Evolutionary conservation across 2,797 vertebrate genomes (phyloP).

Genomic region (Chaunax sp.): DNA sequence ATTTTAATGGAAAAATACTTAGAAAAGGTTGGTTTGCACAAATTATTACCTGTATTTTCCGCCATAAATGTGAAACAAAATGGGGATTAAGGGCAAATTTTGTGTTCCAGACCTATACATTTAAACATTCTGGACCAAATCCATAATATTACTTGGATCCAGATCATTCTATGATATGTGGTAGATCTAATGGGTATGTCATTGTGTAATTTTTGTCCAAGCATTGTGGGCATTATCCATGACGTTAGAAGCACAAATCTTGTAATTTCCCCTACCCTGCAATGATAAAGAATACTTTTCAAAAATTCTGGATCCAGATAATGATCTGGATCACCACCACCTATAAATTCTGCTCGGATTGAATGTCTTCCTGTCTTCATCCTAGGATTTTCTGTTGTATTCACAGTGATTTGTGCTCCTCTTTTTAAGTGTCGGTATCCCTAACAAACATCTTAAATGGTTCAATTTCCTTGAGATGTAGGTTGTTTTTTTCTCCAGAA

Average conservation of each 20-base stretch:
- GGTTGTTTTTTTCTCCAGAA: slow-evolving; percentile 10
- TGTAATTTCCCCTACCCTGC: no score
- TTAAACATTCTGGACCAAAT: no score
- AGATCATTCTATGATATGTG: no score
- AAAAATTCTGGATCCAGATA: no score
- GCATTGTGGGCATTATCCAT: no score
- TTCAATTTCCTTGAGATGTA: neutral
- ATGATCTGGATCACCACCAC: no score
- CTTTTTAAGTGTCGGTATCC: neutral
- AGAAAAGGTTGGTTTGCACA: neutral
- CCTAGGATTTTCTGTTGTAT: slow-evolving; percentile 2
- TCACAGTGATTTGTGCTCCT: neutral
- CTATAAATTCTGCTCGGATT: neutral
- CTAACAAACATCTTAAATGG: slow-evolving; percentile 11
- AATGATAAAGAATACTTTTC: no score
- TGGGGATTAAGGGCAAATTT: slow-evolving; percentile 3
- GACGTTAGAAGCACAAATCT: no score
- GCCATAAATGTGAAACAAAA: slow-evolving; percentile 16
- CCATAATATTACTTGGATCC: no score
- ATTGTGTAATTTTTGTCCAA: no score
- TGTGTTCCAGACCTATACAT: neutral
- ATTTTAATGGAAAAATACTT: slow-evolving; percentile 4
- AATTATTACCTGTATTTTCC: slow-evolving; percentile 27
- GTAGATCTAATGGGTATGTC: no score
- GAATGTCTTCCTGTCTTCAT: neutral